These are phyloP conservation scores for Drosophila bocqueti DNA, from an alignment of 1,140 invertebrate species.

Conservation along the genomic window DNA sequence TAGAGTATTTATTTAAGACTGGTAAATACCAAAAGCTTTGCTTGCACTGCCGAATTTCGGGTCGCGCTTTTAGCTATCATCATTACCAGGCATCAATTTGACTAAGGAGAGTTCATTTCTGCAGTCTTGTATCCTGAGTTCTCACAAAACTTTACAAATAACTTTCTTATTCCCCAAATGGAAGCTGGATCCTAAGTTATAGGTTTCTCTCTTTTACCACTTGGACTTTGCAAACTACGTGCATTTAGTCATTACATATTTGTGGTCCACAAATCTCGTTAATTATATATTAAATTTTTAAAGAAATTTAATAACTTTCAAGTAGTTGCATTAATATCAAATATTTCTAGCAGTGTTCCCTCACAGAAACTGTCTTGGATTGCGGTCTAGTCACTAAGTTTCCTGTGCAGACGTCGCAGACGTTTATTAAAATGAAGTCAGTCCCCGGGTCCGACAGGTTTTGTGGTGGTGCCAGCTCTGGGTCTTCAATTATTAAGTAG, in stretches of 20 bases:
- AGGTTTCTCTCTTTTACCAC: too few relatives aligned
- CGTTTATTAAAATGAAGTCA: slow-evolving; percentile 55
- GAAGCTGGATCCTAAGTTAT: neutral
- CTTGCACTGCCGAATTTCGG: neutral
- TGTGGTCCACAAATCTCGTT: neutral
- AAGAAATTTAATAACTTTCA: neutral
- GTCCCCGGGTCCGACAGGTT: slow-evolving; percentile 40
- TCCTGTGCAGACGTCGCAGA: slow-evolving; percentile 53
- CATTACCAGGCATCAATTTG: neutral
- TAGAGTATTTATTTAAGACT: slow-evolving; percentile 7
- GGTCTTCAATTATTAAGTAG: slow-evolving; percentile 55
- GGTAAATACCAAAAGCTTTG: neutral
- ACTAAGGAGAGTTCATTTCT: too few relatives aligned
- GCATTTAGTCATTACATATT: neutral
- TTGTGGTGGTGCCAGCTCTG: slow-evolving; percentile 35
- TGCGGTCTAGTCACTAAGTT: slow-evolving; percentile 54
- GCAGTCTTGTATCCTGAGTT: neutral
- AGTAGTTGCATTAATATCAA: too few relatives aligned
- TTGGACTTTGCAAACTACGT: too few relatives aligned
- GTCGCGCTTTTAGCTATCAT: neutral
- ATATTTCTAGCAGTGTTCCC: neutral
- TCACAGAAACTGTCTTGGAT: slow-evolving; percentile 35
- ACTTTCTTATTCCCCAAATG: neutral
- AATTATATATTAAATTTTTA: neutral
- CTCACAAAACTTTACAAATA: too few relatives aligned